A percentile compares a stretch with the other conserved stretches of the same genome.
Conservation (phyloP, 2,888 invertebrate species). For the Meghimatium bilineatum region DNA sequence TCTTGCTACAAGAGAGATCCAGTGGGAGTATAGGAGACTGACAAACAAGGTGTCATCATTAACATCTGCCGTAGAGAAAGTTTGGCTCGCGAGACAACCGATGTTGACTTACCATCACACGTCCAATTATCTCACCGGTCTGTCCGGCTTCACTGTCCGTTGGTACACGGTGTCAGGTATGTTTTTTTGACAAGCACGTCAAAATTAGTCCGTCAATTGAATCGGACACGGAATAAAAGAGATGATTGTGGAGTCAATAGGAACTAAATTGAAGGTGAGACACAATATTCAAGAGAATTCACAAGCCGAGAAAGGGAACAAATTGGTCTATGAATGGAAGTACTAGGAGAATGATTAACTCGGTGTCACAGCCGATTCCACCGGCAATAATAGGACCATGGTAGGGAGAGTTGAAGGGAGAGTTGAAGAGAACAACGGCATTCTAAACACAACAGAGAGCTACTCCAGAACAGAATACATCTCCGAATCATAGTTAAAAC, state of each 20-base stretch:
- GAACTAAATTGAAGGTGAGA: not conserved
- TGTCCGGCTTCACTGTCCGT: not conserved
- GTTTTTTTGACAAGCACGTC: constrained; percentile 5
- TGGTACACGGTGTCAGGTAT: constrained; percentile 25
- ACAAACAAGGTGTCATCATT: too few species aligned
- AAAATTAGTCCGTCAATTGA: not conserved
- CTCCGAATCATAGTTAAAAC: too few species aligned
- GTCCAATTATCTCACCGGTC: constrained; percentile 9
- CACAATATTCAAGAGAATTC: not conserved
- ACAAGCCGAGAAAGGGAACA: not conserved
- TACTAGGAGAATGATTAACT: not conserved
- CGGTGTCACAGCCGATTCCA: not conserved
- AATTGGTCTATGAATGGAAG: not conserved
- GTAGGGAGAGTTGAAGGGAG: not conserved
- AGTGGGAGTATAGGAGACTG: too few species aligned
- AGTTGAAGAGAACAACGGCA: too few species aligned
- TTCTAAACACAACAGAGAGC: too few species aligned
- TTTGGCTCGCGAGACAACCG: not conserved
- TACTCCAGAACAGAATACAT: too few species aligned
- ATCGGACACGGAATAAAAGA: not conserved
- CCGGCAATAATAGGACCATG: not conserved
- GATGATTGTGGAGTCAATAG: constrained; percentile 12
- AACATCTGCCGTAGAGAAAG: too few species aligned
- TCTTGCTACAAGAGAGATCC: too few species aligned
- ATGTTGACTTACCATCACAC: constrained; percentile 24